A percentile compares a stretch with the other conserved stretches of the same genome.
Evolutionary conservation across 2,113 vertebrate genomes (phyloP).

Genomic region (Nymphicus hollandicus): DNA sequence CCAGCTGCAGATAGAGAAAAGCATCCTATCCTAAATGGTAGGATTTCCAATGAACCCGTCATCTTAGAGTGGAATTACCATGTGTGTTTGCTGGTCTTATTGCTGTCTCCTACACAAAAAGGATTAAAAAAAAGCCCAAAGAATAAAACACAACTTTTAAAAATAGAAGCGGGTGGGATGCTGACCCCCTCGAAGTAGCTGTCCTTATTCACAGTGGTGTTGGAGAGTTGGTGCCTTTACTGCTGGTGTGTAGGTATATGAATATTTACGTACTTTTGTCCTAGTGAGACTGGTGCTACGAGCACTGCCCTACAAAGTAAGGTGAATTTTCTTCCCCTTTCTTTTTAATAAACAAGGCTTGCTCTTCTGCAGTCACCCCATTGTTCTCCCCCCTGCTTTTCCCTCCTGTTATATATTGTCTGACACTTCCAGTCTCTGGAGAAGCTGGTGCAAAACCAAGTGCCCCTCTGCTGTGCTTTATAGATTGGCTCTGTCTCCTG

Average conservation of each 20-base stretch:
- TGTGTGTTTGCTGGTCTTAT: not conserved
- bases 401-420: conserved; percentile 19
- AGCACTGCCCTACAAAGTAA: not conserved
- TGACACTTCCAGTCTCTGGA: conserved; percentile 38
- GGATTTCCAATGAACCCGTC: not conserved
- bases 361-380: not conserved
- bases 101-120: not conserved
- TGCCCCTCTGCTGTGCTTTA: not conserved
- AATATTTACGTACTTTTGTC: not conserved
- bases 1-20: fast-evolving
- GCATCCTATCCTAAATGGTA: not conserved
- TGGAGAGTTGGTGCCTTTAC: not conserved
- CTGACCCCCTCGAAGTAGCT: fast-evolving
- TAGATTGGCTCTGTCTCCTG: not conserved
- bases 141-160: not conserved
- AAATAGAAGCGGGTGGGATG: not conserved
- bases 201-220: not conserved
- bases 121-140: not conserved
- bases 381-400: not conserved
- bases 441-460: not conserved
- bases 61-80: not conserved
- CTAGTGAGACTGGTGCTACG: fast-evolving
- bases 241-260: fast-evolving
- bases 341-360: not conserved
- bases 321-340: not conserved